Evolutionary conservation across 2,797 vertebrate species (phyloP), one percentile per base, ranked within the genome.

Genomic region (Psittacula echo): DNA sequence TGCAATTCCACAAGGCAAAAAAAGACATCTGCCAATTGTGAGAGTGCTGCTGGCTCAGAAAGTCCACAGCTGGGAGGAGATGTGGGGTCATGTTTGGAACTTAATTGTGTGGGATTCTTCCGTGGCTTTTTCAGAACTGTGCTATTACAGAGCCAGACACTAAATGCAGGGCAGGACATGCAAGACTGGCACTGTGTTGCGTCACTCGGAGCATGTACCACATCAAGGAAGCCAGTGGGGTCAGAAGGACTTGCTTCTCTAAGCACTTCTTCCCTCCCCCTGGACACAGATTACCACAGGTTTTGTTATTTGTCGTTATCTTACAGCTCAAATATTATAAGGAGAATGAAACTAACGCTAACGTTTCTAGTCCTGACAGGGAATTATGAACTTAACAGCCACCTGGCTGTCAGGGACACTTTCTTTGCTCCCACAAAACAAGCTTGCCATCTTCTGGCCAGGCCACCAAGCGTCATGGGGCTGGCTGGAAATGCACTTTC

Each of bases 381-480:
- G 53, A 64, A 23, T 27, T 44, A 10, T 37, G 37, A 37, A 37
- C 45, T 54, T 41, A 34, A 34, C 14, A 32, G 10, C 22, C 47
- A 53, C 23, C 30, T 41, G 72, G 14, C 60, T 62, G 60, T 27
- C 18, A 76, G 87, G 74, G 88, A 75, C 34, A 14, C 62, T 66
- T 64, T 56, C 66, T 51, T 73, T 86, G 56, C 60, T 97, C 47
- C 42, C 75, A 45, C 93, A 95, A 94, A 90, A 76, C 93, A 90
- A 26, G 92, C 60, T 93, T 97, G 96, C 96, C 97, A 97, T 71
- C 97, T 96, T 45, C 97, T 97, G 97, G 96, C 87, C 93, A 88
- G 61, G 71, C 51, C 67, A 76, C 66, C 37, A 12, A 47, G 80
- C 47, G 60, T 7, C 74, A 3, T 2, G 0, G 32, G 5, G 30